These are phyloP conservation scores for Heterochromis multidens DNA, from an alignment of 2,113 vertebrate genomes.

Conservation along the genomic window DNA sequence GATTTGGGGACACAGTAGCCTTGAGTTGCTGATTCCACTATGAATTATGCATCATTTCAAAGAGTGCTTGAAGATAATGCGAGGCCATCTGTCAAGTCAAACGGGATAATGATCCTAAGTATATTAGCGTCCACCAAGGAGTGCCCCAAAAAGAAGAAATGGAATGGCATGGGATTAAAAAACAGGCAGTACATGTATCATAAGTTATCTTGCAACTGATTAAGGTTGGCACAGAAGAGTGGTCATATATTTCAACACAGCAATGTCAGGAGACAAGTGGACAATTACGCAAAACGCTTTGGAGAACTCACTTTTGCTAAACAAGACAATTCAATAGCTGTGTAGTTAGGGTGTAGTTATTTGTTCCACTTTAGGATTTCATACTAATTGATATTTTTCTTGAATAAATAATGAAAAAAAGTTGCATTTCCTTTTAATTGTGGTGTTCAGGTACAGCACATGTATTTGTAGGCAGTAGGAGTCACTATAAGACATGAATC, in stretches of 20 bases:
- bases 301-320: neutral
- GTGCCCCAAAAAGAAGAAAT: neutral
- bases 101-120: neutral
- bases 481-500: neutral
- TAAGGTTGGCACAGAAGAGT: neutral
- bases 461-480: neutral
- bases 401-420: neutral
- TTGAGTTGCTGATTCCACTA: neutral
- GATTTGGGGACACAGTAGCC: neutral
- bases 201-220: neutral
- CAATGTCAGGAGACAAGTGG: neutral
- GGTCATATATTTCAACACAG: neutral
- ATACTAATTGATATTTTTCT: neutral
- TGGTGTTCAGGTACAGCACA: neutral
- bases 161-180: neutral
- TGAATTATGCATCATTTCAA: neutral
- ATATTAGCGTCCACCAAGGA: neutral
- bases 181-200: neutral
- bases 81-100: neutral
- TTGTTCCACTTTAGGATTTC: neutral
- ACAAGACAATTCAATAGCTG: neutral
- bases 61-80: neutral
- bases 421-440: neutral
- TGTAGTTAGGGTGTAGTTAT: neutral
- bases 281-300: neutral